Evolutionary conservation across 2,888 invertebrate genomes (phyloP), one percentile per base, ranked within the genome.

Genomic region (Macrophya alboannulata): DNA sequence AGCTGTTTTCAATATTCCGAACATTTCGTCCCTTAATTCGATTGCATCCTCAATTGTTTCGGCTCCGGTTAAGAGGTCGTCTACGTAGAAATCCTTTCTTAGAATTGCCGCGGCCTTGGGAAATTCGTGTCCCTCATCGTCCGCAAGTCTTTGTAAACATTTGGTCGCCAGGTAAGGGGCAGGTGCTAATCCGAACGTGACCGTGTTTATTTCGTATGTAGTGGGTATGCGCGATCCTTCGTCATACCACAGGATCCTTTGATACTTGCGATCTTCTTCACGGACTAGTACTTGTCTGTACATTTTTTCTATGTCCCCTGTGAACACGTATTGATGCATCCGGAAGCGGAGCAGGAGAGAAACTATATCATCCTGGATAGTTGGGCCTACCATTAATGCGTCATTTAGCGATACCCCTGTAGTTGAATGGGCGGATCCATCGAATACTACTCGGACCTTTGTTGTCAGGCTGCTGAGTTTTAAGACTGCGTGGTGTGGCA

Each of bases 141-240:
- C 12, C 4, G 89, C 89, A 0, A 91, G 74, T 72, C 89, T 87
- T n/a, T 88, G 81, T 4, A 91, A 74, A 4, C 87, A 87, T 6
- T 88, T 62, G 3, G 88, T 88, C 3, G 90, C 88, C 9, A 88
- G 76, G 81, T 87, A 92, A 0, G 91, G 89, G 0, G 90, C 90
- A 9, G 90, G 84, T 3, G 89, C 86, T 0, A 89, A 85, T 0
- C 90, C 89, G 51, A 90, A 91, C 0, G 90, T 92, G 4, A 91
- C 88, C 0, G 89, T 90, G 25, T 89, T 88, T 0, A 90, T 62
- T 31, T 45, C n/a, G 17, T 74, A 74, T 0, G 40, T 45, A 1
- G 45, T 31, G 31, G 31, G 31, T 31, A 31, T 31, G 3, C 1
- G 3, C 31, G 31, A 2, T 31, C 31, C 31, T 45, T 82, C 43